Conservation (phyloP, 30 jellyfish, hydroid and myxozoan genomes). For the Aurelia sp. region DNA sequence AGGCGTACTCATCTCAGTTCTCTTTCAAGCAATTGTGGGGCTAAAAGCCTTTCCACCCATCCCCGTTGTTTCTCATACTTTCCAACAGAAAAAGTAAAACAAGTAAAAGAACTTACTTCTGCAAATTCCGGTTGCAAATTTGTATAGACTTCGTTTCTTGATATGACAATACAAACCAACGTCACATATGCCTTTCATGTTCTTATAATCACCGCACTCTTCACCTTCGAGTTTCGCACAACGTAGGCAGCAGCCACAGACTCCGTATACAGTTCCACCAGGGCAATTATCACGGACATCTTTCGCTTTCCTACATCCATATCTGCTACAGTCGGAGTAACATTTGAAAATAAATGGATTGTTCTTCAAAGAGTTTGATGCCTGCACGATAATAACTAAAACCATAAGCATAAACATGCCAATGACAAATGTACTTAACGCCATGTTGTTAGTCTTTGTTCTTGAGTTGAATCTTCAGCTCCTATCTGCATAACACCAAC, state of each 20-base stretch:
- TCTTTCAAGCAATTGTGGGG: slow-evolving; percentile 5
- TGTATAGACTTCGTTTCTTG: slow-evolving; percentile 27
- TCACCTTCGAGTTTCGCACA: slow-evolving; percentile 84
- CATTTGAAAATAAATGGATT: slow-evolving; percentile 51
- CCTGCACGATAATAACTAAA: slow-evolving; percentile 20
- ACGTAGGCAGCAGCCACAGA: slow-evolving; percentile 88
- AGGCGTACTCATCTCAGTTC: too few species aligned
- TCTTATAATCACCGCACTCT: slow-evolving; percentile 84
- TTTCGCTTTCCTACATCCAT: slow-evolving; percentile 58
- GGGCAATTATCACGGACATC: slow-evolving; percentile 75
- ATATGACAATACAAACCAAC: slow-evolving; percentile 74
- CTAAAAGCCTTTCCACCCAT: too few species aligned
- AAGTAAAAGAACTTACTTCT: slow-evolving; percentile 40
- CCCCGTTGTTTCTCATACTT: too few species aligned
- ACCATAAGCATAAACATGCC: slow-evolving; percentile 25
- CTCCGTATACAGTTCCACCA: slow-evolving; percentile 86
- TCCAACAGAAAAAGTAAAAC: not conserved
- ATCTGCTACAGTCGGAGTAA: slow-evolving; percentile 68
- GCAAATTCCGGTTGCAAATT: slow-evolving; percentile 69
- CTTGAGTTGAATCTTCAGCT: too few species aligned
- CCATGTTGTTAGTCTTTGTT: not conserved
- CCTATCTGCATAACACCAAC: not conserved
- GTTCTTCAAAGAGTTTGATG: slow-evolving; percentile 24
- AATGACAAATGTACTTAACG: not conserved
- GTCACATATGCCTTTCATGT: slow-evolving; percentile 82